These are phyloP conservation scores for Phrynosoma blainvillii DNA, from an alignment of 2,113 vertebrate genomes.

Conservation along the genomic window DNA sequence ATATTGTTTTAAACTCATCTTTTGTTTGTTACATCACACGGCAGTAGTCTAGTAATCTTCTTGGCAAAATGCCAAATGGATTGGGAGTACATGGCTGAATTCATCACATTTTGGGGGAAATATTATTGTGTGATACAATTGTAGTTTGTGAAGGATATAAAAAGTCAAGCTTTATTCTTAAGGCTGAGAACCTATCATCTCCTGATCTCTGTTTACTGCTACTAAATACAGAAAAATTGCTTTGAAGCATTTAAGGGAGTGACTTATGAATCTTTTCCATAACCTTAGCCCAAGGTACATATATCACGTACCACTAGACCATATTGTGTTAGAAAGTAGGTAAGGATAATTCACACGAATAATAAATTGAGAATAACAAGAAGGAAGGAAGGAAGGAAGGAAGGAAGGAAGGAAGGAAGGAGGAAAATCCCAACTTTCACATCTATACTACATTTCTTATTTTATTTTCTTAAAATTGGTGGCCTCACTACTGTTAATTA, in stretches of 20 bases:
- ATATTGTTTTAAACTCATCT: too few relatives aligned
- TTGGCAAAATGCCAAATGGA: too few relatives aligned
- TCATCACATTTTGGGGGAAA: too few relatives aligned
- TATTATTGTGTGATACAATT: slow-evolving; percentile 12
- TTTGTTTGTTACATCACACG: too few relatives aligned
- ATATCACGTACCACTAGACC: slow-evolving; percentile 73
- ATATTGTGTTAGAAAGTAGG: slow-evolving; percentile 60
- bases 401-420: neutral
- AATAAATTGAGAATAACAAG: neutral
- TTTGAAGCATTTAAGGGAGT: slow-evolving; percentile 80
- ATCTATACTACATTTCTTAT: slow-evolving; percentile 20
- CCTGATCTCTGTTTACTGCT: slow-evolving; percentile 77
- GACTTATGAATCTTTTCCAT: slow-evolving; percentile 72
- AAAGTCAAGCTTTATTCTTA: slow-evolving; percentile 67
- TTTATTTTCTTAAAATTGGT: slow-evolving; percentile 22
- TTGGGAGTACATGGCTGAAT: too few relatives aligned
- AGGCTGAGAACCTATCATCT: slow-evolving; percentile 72
- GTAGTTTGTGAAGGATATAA: slow-evolving; percentile 65
- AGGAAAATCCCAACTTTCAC: slow-evolving; percentile 3
- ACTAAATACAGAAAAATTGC: slow-evolving; percentile 77
- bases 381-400: neutral
- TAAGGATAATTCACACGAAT: neutral
- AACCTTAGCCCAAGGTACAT: slow-evolving; percentile 79
- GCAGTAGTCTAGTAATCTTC: too few relatives aligned
- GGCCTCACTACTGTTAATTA: slow-evolving; percentile 43